A percentile compares a stretch with the other conserved stretches of the same genome.
These are phyloP conservation scores for Eurytoma californica DNA, from an alignment of 2,888 invertebrate genomes.

Conservation along the genomic window DNA sequence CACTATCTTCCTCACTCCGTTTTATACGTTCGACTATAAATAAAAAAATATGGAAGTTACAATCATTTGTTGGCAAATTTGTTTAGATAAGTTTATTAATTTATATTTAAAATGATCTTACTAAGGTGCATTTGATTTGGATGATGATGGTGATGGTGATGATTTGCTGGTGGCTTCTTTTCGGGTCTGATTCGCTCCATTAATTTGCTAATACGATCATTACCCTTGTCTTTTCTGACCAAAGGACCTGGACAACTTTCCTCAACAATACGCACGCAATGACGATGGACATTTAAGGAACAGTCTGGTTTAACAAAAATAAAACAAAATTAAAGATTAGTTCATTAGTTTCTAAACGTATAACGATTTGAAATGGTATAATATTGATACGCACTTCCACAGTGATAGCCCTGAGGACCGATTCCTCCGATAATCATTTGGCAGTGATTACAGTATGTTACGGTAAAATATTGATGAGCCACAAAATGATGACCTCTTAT, in stretches of 20 bases:
- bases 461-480: conserved; percentile 90
- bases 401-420: conserved; percentile 97
- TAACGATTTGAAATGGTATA: neutral
- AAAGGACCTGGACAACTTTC: conserved; percentile 88
- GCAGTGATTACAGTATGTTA: conserved; percentile 95
- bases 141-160: conserved; percentile 64
- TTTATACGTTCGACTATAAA: conserved; percentile 73
- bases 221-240: conserved; percentile 79
- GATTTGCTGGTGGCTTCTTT: conserved; percentile 76
- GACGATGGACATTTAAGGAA: conserved; percentile 90
- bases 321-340: conserved; percentile 3
- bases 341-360: conserved; percentile 10
- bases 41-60: conserved; percentile 23
- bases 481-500: conserved; percentile 93
- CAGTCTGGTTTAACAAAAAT: conserved; percentile 81
- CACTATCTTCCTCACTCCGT: conserved; percentile 70
- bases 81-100: neutral
- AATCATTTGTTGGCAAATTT: neutral
- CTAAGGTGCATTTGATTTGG: conserved; percentile 66
- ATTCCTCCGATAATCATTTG: conserved; percentile 94
- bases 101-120: conserved; percentile 58
- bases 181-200: conserved; percentile 81
- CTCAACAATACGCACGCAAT: conserved; percentile 86
- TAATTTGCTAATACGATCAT: conserved; percentile 84
- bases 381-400: conserved; percentile 82